phyloP scores from a whole-genome alignment of 1,140 invertebrate genomes.

The Monochamus saltuarius region DNA sequence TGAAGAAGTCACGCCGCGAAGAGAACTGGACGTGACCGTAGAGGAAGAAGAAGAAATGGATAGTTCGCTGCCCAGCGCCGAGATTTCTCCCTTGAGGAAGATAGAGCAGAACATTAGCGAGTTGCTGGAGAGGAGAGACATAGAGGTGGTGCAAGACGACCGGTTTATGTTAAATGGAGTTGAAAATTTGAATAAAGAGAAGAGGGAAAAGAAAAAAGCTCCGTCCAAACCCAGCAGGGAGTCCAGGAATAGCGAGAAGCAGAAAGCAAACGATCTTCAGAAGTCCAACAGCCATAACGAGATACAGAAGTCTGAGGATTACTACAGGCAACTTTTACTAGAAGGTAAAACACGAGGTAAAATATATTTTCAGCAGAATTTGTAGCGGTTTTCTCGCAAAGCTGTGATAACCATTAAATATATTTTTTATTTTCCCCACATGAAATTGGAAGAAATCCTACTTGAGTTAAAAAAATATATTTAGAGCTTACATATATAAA shows the following conservation, averaged over 20 bases:
- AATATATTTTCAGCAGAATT: too few species aligned
- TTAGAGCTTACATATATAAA: too few species aligned
- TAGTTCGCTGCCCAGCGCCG: constrained; percentile 55
- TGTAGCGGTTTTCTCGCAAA: too few species aligned
- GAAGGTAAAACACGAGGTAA: too few species aligned
- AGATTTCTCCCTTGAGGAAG: constrained; percentile 62
- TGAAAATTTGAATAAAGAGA: constrained; percentile 34
- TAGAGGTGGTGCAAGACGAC: constrained; percentile 48
- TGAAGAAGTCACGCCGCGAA: constrained; percentile 55
- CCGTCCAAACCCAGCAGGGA: constrained; percentile 54
- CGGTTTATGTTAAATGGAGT: constrained; percentile 36
- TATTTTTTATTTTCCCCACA: too few species aligned
- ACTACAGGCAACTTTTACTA: constrained; percentile 55
- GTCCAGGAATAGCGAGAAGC: constrained; percentile 46
- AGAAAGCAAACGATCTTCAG: constrained; percentile 56
- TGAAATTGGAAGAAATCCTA: too few species aligned
- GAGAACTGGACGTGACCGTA: constrained; percentile 57
- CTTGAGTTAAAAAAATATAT: too few species aligned
- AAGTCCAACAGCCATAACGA: constrained; percentile 62
- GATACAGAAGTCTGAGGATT: constrained; percentile 58
- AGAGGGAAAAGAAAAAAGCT: constrained; percentile 38
- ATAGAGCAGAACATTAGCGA: constrained; percentile 68
- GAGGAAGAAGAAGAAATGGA: constrained; percentile 66
- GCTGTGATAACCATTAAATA: too few species aligned
- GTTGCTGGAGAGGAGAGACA: constrained; percentile 56